phyloP scores from a whole-genome alignment of 2,888 invertebrate species.

The Pseudococcus jackbeardsleyi region DNA sequence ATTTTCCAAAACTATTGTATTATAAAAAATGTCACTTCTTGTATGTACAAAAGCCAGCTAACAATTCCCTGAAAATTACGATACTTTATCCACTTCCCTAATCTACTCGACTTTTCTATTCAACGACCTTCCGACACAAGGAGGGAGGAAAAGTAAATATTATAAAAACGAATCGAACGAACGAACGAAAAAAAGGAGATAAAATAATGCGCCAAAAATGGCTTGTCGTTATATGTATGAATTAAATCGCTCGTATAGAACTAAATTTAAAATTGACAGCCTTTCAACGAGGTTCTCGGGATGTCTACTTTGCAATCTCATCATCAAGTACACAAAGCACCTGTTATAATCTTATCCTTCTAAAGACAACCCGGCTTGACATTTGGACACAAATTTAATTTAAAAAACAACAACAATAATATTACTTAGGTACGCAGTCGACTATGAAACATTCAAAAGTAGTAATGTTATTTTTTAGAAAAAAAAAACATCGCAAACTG shows the following conservation, averaged over 20 bases:
- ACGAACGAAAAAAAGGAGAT: not conserved
- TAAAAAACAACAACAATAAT: not conserved
- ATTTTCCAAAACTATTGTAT: not conserved
- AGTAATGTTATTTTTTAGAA: slow-evolving; percentile 12
- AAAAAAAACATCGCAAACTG: slow-evolving; percentile 9
- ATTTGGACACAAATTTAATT: not conserved
- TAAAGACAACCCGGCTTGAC: slow-evolving; percentile 11
- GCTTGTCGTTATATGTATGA: slow-evolving; percentile 14
- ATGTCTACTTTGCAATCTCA: not conserved
- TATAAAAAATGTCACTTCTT: not conserved
- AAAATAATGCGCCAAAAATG: slow-evolving; percentile 19
- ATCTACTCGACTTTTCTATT: not conserved
- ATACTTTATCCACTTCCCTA: not conserved
- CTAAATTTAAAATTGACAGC: slow-evolving; percentile 47
- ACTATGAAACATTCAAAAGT: slow-evolving; percentile 44
- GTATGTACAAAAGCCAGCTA: not conserved
- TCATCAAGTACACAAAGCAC: not conserved
- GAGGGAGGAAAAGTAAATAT: not conserved
- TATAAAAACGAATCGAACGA: slow-evolving; percentile 1
- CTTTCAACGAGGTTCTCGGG: slow-evolving; percentile 15
- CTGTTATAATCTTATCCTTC: not conserved
- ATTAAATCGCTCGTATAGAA: slow-evolving; percentile 34
- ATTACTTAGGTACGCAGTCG: not conserved
- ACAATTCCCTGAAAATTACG: not conserved
- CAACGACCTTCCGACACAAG: not conserved